Percentiles rank a stretch among this genome's conserved stretches.
Evolutionary conservation across 2,797 vertebrate species (phyloP).

Genomic region (Sternarchorhynchus goeldii): DNA sequence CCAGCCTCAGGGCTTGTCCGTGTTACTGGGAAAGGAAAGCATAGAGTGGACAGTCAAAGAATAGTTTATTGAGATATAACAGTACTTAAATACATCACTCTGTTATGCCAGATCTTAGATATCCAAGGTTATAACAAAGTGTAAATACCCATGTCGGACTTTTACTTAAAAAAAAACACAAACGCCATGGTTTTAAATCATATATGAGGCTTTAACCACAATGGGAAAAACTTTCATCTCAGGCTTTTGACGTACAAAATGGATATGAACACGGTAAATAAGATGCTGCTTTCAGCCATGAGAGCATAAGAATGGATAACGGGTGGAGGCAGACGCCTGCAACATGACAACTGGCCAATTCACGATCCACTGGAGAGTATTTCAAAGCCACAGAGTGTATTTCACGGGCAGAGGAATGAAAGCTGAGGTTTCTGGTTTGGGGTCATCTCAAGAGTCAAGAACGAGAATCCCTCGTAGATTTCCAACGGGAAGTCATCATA

Average conservation of each 20-base stretch:
- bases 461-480: constrained; percentile 71
- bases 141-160: too few relatives aligned
- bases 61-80: constrained; percentile 8
- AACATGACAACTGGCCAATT: constrained; percentile 51
- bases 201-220: not conserved
- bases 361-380: constrained; percentile 68
- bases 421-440: constrained; percentile 76
- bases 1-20: constrained; percentile 47
- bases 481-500: constrained; percentile 74
- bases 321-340: constrained; percentile 51
- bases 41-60: constrained; percentile 36
- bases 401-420: constrained; percentile 74
- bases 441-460: constrained; percentile 77
- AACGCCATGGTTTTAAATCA: not conserved
- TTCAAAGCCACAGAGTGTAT: constrained; percentile 70
- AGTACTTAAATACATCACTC: not conserved
- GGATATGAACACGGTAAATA: constrained; percentile 39
- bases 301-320: constrained; percentile 41
- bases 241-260: constrained; percentile 9
- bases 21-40: constrained; percentile 56
- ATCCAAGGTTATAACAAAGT: not conserved
- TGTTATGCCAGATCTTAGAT: not conserved
- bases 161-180: not conserved
- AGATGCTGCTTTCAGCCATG: constrained; percentile 31
- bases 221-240: not conserved